These are phyloP conservation scores for Notodonta ziczac DNA, from an alignment of 2,888 invertebrate species.

Conservation along the genomic window DNA sequence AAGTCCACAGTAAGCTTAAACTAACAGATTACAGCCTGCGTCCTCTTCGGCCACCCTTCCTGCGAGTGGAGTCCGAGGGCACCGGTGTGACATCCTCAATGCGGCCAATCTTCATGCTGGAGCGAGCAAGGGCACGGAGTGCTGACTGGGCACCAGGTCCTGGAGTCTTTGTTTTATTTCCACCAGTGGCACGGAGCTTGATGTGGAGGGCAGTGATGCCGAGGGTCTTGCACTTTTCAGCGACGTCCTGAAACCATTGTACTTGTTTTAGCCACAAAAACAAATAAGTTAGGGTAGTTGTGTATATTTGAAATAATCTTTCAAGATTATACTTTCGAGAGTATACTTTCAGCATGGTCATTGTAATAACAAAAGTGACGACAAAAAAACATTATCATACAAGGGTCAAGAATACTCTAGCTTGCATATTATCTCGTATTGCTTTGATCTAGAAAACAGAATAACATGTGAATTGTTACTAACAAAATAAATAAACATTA, in stretches of 20 bases:
- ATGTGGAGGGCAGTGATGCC: constrained; percentile 99
- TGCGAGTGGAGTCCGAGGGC: constrained; percentile 99
- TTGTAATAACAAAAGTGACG: too few species aligned
- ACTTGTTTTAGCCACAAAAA: too few species aligned
- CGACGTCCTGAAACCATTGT: constrained; percentile 92
- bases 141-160: constrained; percentile 99
- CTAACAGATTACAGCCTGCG: constrained; percentile 95
- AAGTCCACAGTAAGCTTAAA: constrained; percentile 75
- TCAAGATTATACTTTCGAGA: too few species aligned
- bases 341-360: too few species aligned
- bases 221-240: constrained; percentile 98
- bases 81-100: constrained; percentile 99
- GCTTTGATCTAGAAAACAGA: too few species aligned
- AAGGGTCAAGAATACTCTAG: too few species aligned
- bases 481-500: too few species aligned
- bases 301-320: too few species aligned
- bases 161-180: constrained; percentile 99
- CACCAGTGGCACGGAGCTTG: constrained; percentile 98
- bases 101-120: constrained; percentile 99
- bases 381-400: too few species aligned
- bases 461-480: too few species aligned
- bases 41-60: constrained; percentile 99
- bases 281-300: too few species aligned
- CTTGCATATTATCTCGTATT: too few species aligned
- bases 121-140: constrained; percentile 98